Base-by-base conservation (phyloP, 2,888 invertebrate species). In the Harpagoxenus sublaevis region DNA sequence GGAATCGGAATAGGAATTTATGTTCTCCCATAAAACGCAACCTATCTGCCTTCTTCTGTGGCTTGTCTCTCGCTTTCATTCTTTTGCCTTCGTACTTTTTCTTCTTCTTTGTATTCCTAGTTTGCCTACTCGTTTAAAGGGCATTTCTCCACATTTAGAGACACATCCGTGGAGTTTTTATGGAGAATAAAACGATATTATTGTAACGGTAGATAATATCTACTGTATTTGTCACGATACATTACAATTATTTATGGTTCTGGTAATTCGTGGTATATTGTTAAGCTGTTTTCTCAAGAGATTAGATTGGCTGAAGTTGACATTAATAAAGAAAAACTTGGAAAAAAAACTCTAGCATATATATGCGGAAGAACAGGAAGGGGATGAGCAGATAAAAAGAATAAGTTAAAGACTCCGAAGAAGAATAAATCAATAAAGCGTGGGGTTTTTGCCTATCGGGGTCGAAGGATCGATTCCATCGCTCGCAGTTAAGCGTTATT, bases 1-100 rank as follows among this genome's bases (percentile, higher is more conserved):
- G 65, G 66, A 75, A 68, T 81, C 70, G 85, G 81, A 87, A 87
- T 86, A 78, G 84, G 53, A 84, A 78, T 84, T 84, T 84, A 85
- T 70, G 84, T 83, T 53, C 63, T 75, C 51, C 78, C 78, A 87
- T 87, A 86, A 87, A 89, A 62, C 83, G 82, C 35, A 75, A 77
- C 78, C 84, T 86, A 82, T 71, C 83, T 84, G 65, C 45, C 57
- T 18, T 79, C 81, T 79, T 73, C 71, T 79, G 73, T 35, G 63
- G 83, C 83, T 77, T 85, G 85, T 83, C 70, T 66, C 66, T 62
- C 53, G 55, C 70, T 77, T 73, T 57, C 68, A 65, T 74, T 57
- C 18, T 48, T 81, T 82, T 68, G 55, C 39, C 5, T 57, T 51
- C 51, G 31, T 57, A 53, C 2, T 70, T 66, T 71, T 31, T 45